phyloP scores from a whole-genome alignment of 2,888 invertebrate genomes.

The Halictus ligatus region DNA sequence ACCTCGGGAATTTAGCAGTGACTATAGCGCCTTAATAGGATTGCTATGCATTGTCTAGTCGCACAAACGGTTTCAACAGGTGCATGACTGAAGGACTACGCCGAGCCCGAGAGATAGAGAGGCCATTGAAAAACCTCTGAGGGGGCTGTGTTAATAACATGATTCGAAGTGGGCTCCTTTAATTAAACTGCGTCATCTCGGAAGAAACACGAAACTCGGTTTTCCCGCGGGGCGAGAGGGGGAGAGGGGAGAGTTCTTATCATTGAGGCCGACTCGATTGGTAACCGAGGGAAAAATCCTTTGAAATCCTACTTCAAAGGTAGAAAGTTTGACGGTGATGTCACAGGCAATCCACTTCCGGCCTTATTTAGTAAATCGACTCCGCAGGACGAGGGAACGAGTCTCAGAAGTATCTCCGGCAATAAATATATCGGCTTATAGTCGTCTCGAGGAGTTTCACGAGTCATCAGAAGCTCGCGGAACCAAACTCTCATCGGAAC shows the following conservation, averaged over 20 bases:
- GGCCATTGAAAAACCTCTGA: not conserved
- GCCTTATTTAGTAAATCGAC: conserved; percentile 71
- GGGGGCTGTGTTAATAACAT: conserved; percentile 10
- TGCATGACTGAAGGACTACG: not conserved
- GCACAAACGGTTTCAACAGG: not conserved
- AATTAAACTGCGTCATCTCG: conserved; percentile 27
- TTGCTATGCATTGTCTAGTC: not conserved
- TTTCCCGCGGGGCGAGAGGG: not conserved
- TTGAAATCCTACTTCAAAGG: conserved; percentile 59
- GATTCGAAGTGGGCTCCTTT: conserved; percentile 7
- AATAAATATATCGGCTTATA: conserved; percentile 71
- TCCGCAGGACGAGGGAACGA: conserved; percentile 45
- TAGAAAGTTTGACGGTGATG: conserved; percentile 57
- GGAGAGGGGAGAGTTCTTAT: not conserved
- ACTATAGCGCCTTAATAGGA: not conserved
- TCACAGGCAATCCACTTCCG: conserved; percentile 69
- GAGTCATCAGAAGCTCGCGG: conserved; percentile 67
- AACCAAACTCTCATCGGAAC: conserved; percentile 46
- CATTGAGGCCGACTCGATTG: conserved; percentile 26
- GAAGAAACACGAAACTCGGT: conserved; percentile 4
- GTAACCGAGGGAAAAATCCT: conserved; percentile 40
- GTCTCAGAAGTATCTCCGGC: conserved; percentile 59
- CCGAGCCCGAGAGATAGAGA: not conserved
- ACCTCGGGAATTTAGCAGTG: not conserved
- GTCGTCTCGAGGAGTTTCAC: conserved; percentile 67